Conservation (phyloP, 2,888 invertebrate genomes). For the Acleris cristana region DNA sequence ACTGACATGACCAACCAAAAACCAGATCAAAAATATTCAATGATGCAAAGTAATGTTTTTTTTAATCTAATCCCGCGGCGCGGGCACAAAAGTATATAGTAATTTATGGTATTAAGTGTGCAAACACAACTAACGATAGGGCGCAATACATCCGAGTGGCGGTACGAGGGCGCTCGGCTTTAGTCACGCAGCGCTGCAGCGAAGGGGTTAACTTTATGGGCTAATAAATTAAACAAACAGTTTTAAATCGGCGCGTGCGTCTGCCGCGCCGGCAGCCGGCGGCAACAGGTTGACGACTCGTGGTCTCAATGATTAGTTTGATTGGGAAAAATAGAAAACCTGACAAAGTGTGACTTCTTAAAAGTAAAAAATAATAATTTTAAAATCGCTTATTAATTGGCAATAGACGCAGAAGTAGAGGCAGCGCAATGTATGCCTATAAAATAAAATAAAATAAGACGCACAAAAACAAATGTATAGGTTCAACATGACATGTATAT, state of each 20-base stretch:
- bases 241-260: neutral
- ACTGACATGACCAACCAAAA: too few relatives aligned
- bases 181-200: neutral
- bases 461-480: too few relatives aligned
- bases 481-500: too few relatives aligned
- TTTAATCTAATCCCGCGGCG: neutral
- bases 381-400: too few relatives aligned
- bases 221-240: conserved; percentile 29
- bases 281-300: neutral
- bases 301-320: neutral
- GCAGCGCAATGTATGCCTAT: too few relatives aligned
- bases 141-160: neutral
- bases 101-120: conserved; percentile 26
- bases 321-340: too few relatives aligned
- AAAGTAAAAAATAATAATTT: too few relatives aligned
- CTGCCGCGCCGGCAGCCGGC: neutral
- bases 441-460: too few relatives aligned
- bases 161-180: neutral
- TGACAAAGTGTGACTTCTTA: too few relatives aligned
- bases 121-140: conserved; percentile 18
- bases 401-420: too few relatives aligned
- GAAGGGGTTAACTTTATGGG: conserved; percentile 27
- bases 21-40: too few relatives aligned
- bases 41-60: too few relatives aligned
- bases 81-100: neutral